Evolutionary conservation across 2,113 vertebrate genomes (phyloP).

Genomic region (Peucedramus taeniatus): DNA sequence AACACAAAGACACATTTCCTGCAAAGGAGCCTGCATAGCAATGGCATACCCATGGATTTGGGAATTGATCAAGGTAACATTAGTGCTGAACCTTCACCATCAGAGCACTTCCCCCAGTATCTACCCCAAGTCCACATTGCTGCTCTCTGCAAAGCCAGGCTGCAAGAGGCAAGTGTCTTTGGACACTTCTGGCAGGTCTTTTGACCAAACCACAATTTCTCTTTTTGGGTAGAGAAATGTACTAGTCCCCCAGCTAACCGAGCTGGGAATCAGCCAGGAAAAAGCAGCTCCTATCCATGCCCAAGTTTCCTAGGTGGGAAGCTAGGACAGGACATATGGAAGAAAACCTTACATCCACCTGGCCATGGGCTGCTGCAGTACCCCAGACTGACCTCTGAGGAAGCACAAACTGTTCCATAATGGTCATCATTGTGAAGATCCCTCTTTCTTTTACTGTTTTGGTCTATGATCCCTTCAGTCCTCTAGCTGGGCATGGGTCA

Average conservation of each 20-base stretch:
- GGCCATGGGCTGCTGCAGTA: background rate
- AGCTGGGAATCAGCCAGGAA: background rate
- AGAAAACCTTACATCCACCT: background rate
- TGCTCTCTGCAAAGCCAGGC: background rate
- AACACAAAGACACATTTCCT: background rate
- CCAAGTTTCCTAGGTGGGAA: background rate
- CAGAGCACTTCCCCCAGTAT: fast-evolving
- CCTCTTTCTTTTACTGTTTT: background rate
- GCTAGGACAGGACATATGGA: background rate
- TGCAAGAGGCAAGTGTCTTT: background rate
- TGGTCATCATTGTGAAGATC: background rate
- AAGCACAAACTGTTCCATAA: background rate
- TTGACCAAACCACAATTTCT: background rate
- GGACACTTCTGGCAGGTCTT: background rate
- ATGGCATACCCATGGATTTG: background rate
- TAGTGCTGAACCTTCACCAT: background rate
- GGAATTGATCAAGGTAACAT: background rate
- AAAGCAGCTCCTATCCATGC: background rate
- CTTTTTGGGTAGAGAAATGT: background rate
- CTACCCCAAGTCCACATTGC: background rate
- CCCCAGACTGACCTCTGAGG: background rate
- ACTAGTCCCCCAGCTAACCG: background rate
- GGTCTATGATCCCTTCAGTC: background rate
- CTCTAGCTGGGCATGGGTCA: background rate
- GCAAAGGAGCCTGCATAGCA: background rate